Percentiles rank a stretch among this genome's conserved stretches.
phyloP scores from a whole-genome alignment of 2,113 vertebrate species.

The Morone saxatilis region DNA sequence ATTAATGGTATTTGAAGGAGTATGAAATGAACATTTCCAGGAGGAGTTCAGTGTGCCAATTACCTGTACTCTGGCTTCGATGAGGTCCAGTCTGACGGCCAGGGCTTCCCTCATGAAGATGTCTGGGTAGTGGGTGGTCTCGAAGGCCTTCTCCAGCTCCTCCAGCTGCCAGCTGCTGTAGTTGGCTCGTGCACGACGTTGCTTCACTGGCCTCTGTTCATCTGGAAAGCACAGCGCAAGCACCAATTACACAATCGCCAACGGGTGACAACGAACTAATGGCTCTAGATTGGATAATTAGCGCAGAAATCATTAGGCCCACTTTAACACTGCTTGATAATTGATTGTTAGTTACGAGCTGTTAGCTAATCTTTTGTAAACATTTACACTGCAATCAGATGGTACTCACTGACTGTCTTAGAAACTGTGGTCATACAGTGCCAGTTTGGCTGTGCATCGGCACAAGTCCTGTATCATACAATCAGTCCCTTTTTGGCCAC shows the following conservation, averaged over 20 bases:
- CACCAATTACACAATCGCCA: constrained; percentile 84
- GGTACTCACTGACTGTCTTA: constrained; percentile 65
- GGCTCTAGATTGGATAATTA: constrained; percentile 87
- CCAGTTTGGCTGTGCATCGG: constrained; percentile 39
- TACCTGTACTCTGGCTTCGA: constrained; percentile 90
- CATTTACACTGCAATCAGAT: constrained; percentile 83
- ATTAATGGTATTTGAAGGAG: constrained; percentile 1
- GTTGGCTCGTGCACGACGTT: constrained; percentile 89
- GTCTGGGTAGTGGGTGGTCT: constrained; percentile 89
- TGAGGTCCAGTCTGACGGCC: constrained; percentile 88
- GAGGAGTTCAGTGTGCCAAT: not conserved
- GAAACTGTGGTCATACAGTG: constrained; percentile 48
- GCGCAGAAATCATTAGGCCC: constrained; percentile 81
- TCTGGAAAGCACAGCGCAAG: constrained; percentile 84
- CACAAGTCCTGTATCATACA: constrained; percentile 22
- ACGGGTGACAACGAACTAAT: constrained; percentile 85
- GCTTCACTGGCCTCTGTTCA: constrained; percentile 88
- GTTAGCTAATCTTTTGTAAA: constrained; percentile 86
- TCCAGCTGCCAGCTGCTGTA: constrained; percentile 92
- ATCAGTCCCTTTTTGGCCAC: not conserved
- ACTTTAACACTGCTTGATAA: constrained; percentile 82
- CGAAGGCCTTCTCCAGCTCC: constrained; percentile 89
- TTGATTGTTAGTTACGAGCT: constrained; percentile 88
- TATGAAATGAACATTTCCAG: constrained; percentile 13
- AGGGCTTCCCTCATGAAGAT: constrained; percentile 90